A percentile compares a stretch with the other conserved stretches of the same genome.
Conservation (phyloP, 2,888 invertebrate genomes). For the Drosophila histrio region DNA sequence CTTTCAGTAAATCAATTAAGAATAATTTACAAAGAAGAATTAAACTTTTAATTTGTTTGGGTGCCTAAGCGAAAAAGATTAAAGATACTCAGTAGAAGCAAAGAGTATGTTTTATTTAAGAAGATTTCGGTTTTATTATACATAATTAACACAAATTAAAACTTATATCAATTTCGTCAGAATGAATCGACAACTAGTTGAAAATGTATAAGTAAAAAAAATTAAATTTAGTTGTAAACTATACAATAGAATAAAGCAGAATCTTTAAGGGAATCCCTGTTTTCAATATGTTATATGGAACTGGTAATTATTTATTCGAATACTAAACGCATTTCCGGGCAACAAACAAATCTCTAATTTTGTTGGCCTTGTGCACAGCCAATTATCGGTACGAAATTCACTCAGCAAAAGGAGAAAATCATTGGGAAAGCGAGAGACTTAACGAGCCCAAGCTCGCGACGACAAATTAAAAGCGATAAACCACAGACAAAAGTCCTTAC, state of each 20-base stretch:
- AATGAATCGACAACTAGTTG: background rate
- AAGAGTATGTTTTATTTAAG: too few relatives aligned
- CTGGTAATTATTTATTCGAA: background rate
- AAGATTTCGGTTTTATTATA: too few relatives aligned
- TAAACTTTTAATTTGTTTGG: too few relatives aligned
- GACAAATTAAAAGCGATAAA: constrained; percentile 78
- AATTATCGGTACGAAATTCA: constrained; percentile 54
- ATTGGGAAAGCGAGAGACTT: constrained; percentile 31
- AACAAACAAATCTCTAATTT: constrained; percentile 55
- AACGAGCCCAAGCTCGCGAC: constrained; percentile 50
- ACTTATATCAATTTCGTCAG: too few relatives aligned
- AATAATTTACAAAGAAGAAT: too few relatives aligned
- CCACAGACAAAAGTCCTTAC: constrained; percentile 71
- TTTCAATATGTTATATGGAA: background rate
- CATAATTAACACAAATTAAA: too few relatives aligned
- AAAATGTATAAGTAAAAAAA: background rate
- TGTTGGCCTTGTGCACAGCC: constrained; percentile 48
- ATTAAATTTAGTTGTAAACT: background rate
- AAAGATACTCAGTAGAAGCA: too few relatives aligned
- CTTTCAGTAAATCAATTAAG: too few relatives aligned
- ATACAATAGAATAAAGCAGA: background rate
- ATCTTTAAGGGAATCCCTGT: background rate
- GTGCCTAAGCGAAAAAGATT: too few relatives aligned
- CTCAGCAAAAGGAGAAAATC: constrained; percentile 24
- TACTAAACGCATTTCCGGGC: constrained; percentile 20